phyloP scores from a whole-genome alignment of 2,888 invertebrate species.

The Drosophila algonquin region DNA sequence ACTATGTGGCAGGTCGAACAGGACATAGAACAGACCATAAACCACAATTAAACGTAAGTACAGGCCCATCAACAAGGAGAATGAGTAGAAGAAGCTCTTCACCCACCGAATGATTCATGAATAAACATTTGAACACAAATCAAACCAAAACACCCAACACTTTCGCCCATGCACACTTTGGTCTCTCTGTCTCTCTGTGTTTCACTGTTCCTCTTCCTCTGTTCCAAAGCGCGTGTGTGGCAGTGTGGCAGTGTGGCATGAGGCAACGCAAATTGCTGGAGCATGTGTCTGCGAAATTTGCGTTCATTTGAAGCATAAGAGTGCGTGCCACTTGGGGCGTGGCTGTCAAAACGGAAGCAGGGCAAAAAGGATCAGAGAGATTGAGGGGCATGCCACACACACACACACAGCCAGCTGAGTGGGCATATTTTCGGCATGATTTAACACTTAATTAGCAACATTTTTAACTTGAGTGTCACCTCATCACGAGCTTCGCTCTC shows the following conservation, averaged over 20 bases:
- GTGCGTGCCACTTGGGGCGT: slow-evolving; percentile 62
- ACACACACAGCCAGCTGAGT: slow-evolving; percentile 43
- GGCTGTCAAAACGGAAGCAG: slow-evolving; percentile 36
- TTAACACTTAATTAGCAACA: slow-evolving; percentile 78
- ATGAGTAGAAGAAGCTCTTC: not conserved
- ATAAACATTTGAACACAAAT: not conserved
- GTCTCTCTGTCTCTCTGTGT: not conserved
- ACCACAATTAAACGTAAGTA: not conserved
- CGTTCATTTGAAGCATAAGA: slow-evolving; percentile 65
- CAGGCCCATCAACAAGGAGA: not conserved
- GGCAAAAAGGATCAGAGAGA: not conserved
- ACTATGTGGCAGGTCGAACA: not conserved
- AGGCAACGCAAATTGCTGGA: slow-evolving; percentile 30
- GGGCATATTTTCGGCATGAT: slow-evolving; percentile 75
- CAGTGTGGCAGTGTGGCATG: slow-evolving; percentile 15
- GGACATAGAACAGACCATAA: not conserved
- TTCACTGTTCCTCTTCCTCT: too few species aligned
- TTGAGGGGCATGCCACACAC: slow-evolving; percentile 3
- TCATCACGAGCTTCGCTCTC: slow-evolving; percentile 44
- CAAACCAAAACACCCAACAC: not conserved
- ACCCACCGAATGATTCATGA: not conserved
- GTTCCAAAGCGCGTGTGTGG: not conserved
- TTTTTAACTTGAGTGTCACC: slow-evolving; percentile 71
- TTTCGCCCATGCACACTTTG: not conserved
- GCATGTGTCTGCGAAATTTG: slow-evolving; percentile 60